phyloP scores from a whole-genome alignment of 2,113 vertebrate species.

The Hippoglossus stenolepis region DNA sequence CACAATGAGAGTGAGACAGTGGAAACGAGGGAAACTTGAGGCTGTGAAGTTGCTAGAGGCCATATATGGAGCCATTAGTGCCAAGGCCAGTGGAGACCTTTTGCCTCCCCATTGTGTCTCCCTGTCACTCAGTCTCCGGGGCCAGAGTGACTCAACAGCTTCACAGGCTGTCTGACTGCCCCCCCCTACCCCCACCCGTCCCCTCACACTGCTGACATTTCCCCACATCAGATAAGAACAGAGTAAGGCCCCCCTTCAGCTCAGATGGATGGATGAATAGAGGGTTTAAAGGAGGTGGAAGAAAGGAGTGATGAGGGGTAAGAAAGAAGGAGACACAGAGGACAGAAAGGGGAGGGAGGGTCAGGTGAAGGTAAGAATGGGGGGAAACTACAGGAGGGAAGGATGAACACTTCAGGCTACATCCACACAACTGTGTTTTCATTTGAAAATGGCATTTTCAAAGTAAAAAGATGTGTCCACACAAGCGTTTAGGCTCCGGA shows the following conservation, averaged over 20 bases:
- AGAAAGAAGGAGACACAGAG: background rate
- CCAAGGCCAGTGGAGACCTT: conserved; percentile 36
- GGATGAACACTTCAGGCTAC: conserved; percentile 5
- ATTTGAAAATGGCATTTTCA: too few species aligned
- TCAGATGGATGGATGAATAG: conserved; percentile 33
- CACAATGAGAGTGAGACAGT: conserved; percentile 42
- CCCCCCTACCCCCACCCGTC: background rate
- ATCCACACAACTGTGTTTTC: background rate
- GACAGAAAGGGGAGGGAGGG: background rate
- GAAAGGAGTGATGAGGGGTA: conserved; percentile 14
- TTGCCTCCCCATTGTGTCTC: conserved; percentile 38
- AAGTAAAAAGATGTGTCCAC: too few species aligned
- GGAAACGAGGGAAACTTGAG: conserved; percentile 2
- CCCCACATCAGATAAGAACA: conserved; percentile 70
- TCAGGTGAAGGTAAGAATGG: background rate
- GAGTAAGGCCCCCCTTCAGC: conserved; percentile 47
- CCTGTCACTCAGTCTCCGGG: conserved; percentile 56
- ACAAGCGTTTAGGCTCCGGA: too few species aligned
- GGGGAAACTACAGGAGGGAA: background rate
- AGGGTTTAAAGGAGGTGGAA: conserved; percentile 27
- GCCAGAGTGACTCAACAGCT: conserved; percentile 37
- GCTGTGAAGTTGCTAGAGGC: conserved; percentile 17
- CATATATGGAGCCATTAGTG: conserved; percentile 31
- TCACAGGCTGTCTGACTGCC: conserved; percentile 35
- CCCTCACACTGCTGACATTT: conserved; percentile 70